These are phyloP conservation scores for Pongo pygmaeus DNA, from an alignment of 2,113 vertebrate genomes.

Conservation along the genomic window DNA sequence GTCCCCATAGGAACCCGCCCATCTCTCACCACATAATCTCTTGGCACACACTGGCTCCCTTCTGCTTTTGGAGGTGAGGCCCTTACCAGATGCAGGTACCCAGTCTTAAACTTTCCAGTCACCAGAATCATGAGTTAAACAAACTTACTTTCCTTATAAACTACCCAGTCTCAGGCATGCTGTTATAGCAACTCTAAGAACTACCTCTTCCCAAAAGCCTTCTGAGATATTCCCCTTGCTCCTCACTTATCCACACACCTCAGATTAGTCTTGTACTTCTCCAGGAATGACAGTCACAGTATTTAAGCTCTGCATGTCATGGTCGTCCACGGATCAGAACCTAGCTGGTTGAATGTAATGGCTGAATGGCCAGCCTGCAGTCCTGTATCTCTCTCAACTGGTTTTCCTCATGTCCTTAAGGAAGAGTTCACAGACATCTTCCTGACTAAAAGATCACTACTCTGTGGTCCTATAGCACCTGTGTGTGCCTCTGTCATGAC, in stretches of 20 bases:
- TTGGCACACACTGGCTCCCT: background rate
- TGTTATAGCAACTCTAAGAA: background rate
- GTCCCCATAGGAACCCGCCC: no score
- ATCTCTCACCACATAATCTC: background rate
- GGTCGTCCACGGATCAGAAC: background rate
- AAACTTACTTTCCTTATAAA: background rate
- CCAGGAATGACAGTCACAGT: background rate
- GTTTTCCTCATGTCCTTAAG: background rate
- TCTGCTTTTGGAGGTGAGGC: background rate
- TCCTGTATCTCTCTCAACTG: background rate
- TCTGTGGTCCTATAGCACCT: background rate
- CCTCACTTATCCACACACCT: rapidly evolving
- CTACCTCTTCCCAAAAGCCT: background rate
- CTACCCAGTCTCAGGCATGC: background rate
- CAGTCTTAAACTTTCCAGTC: background rate
- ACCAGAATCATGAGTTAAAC: background rate
- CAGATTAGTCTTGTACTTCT: background rate
- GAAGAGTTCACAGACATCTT: background rate
- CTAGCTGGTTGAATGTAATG: background rate
- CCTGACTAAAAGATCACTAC: rapidly evolving
- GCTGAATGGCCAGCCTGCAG: background rate
- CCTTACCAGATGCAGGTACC: background rate
- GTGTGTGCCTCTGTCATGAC: background rate
- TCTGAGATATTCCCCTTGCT: background rate
- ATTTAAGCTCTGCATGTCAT: background rate